Conservation (phyloP, 2,888 invertebrate genomes). For the Apoda limacodes region DNA sequence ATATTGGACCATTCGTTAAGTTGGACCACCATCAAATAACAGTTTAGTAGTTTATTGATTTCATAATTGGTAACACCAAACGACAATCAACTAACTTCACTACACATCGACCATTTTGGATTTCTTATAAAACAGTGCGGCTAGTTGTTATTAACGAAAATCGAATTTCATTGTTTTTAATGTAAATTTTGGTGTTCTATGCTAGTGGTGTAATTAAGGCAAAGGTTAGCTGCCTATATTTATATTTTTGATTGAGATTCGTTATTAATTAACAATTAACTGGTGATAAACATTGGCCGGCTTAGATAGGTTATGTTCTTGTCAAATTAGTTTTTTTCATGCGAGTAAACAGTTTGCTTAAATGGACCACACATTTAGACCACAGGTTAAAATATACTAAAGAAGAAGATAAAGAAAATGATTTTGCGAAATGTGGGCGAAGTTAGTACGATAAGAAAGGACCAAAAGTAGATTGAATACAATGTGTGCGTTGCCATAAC, state of each 20-base stretch:
- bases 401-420: too few relatives aligned
- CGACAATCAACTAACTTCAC: neutral
- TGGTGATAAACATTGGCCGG: neutral
- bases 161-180: neutral
- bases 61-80: too few relatives aligned
- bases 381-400: too few relatives aligned
- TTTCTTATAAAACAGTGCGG: neutral
- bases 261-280: neutral
- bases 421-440: too few relatives aligned
- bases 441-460: too few relatives aligned
- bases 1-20: too few relatives aligned
- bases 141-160: neutral
- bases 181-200: neutral
- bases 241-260: neutral
- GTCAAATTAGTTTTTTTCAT: neutral
- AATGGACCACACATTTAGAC: too few relatives aligned
- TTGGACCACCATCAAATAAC: too few relatives aligned
- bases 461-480: too few relatives aligned
- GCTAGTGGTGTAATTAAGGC: neutral
- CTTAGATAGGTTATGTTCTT: neutral
- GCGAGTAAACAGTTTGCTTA: neutral
- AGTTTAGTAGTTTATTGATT: too few relatives aligned
- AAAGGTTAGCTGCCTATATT: neutral
- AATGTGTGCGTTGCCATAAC: too few relatives aligned
- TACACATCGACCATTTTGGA: neutral